A percentile compares a stretch with the other conserved stretches of the same genome.
phyloP scores from a whole-genome alignment of 2,888 invertebrate genomes.

The Drosophila conformis region DNA sequence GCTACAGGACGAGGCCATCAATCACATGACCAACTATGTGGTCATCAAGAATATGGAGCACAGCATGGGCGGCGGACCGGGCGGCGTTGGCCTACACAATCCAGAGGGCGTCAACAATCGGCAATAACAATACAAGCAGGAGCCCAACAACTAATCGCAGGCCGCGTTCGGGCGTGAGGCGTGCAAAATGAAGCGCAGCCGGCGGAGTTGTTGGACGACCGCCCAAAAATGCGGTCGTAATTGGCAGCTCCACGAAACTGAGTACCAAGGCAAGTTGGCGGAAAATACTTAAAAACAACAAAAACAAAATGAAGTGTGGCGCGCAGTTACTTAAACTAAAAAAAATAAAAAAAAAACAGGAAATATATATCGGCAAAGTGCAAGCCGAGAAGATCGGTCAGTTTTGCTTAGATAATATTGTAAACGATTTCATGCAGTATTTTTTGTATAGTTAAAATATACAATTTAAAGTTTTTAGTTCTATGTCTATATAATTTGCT shows the following conservation, averaged over 20 bases:
- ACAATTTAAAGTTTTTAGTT: conserved; percentile 69
- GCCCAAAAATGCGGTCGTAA: conserved; percentile 39
- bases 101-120: conserved; percentile 83
- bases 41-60: conserved; percentile 84
- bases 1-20: conserved; percentile 83
- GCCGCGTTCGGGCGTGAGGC: conserved; percentile 9
- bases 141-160: conserved; percentile 72
- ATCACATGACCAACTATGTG: conserved; percentile 84
- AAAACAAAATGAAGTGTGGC: conserved; percentile 35
- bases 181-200: conserved; percentile 14
- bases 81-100: conserved; percentile 63
- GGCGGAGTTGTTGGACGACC: conserved; percentile 66
- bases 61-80: conserved; percentile 74
- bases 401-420: conserved; percentile 56
- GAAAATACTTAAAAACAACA: conserved; percentile 59
- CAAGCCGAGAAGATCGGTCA: conserved; percentile 17
- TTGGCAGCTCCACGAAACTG: conserved; percentile 60
- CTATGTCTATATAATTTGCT: conserved; percentile 45
- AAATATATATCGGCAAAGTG: conserved; percentile 40
- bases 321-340: conserved; percentile 66
- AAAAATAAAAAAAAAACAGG: conserved; percentile 39
- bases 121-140: conserved; percentile 84
- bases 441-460: conserved; percentile 79
- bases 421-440: conserved; percentile 74
- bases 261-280: conserved; percentile 43